Evolutionary conservation across 2,888 invertebrate genomes (phyloP), one percentile per base, ranked within the genome.

Genomic region (Cotesia congregata): DNA sequence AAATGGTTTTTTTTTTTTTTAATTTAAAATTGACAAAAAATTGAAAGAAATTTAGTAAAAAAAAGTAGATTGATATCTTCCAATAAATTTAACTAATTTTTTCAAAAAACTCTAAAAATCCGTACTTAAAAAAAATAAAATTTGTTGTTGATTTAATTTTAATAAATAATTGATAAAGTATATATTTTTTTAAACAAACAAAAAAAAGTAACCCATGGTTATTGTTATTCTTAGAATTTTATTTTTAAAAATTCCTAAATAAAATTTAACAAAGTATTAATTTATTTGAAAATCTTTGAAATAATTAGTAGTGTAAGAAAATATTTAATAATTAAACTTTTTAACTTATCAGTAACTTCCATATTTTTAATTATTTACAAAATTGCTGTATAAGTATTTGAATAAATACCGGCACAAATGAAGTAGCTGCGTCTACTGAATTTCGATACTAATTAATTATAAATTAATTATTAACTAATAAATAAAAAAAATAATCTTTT

Each of bases 131-230:
- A 50, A 50, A 50, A 20, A 12, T 7, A 12, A 50, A 12, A 50
- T 50, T 50, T 50, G 7, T 50, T 50, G 50, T 50, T 50, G 12
- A 50, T 50, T 50, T 50, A 50, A 50, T 50, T 9, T 50, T 50
- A 50, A 50, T 50, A 9, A 50, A 6, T 50, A 50, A 50, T 50
- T 50, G n/a, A 60, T 38, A 62, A 76, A 78, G 59, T 76, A 72
- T 74, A 67, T 50, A 74, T 77, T 76, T 69, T 38, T 76, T 60
- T 74, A 64, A 39, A 62, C 62, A 72, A 40, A 60, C 75, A 50
- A 72, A 61, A 12, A n/a, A 76, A 67, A 72, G 12, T 12, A 50
- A 4, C 12, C 12, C 12, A 50, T 50, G 12, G 12, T 50, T 50
- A 50, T 50, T 50, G 50, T 50, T 50, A 50, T 9, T 50, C 9